phyloP scores from a whole-genome alignment of 2,113 vertebrate species.

The Ranitomeya variabilis region DNA sequence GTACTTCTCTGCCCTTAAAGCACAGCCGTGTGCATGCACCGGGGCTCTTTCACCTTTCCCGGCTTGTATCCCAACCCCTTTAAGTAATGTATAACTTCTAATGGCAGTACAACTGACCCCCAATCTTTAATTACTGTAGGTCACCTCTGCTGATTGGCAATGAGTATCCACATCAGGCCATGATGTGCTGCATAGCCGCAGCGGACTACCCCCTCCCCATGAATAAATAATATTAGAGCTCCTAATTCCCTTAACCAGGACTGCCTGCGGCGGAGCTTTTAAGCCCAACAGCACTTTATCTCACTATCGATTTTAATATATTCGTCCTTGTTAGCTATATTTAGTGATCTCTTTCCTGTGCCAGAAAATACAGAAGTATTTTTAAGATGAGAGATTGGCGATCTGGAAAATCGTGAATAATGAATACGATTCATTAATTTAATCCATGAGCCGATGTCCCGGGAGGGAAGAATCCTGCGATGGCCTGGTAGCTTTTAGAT shows the following conservation, averaged over 20 bases:
- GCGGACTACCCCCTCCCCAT: not conserved
- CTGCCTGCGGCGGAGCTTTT: not conserved
- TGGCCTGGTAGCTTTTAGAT: not conserved
- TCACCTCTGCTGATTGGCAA: not conserved
- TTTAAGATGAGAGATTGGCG: conserved; percentile 3
- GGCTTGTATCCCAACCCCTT: no score
- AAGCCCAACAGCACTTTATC: not conserved
- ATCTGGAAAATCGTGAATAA: conserved; percentile 23
- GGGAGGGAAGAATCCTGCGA: not conserved
- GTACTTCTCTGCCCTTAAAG: no score
- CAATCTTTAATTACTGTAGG: not conserved
- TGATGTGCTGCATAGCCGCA: not conserved
- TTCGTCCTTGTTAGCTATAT: conserved; percentile 10
- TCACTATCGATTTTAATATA: conserved; percentile 29
- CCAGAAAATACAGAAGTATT: conserved; percentile 29
- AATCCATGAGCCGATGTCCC: not conserved
- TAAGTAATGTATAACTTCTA: no score
- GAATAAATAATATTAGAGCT: not conserved
- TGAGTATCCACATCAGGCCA: not conserved
- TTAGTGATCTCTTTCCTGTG: not conserved
- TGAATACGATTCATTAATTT: conserved; percentile 6
- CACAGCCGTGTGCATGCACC: no score
- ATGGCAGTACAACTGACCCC: no score
- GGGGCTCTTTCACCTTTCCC: no score
- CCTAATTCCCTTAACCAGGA: not conserved